These are phyloP conservation scores for Aproaerema taeniolella DNA, from an alignment of 2,888 invertebrate genomes.

Conservation along the genomic window DNA sequence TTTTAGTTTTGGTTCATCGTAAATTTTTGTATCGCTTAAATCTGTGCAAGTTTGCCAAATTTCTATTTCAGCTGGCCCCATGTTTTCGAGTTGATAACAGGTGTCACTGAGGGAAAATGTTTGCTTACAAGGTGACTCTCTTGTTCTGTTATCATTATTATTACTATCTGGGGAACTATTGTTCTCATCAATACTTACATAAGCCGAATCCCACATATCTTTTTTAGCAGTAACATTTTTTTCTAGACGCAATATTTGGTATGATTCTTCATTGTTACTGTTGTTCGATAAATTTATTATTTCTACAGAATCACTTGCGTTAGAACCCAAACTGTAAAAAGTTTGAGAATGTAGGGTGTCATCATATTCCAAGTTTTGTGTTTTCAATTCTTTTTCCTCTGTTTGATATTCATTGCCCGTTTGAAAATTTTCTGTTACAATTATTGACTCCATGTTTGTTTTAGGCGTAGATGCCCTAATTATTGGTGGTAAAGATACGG, in stretches of 20 bases:
- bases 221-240: constrained; percentile 48
- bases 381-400: constrained; percentile 12
- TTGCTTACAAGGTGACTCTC: constrained; percentile 41
- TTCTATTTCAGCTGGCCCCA: constrained; percentile 69
- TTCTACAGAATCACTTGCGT: constrained; percentile 35
- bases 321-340: constrained; percentile 52
- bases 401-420: constrained; percentile 20
- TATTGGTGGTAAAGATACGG: constrained; percentile 64
- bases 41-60: constrained; percentile 57
- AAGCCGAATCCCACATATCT: constrained; percentile 74
- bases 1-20: constrained; percentile 41
- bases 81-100: constrained; percentile 41
- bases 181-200: constrained; percentile 72
- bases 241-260: constrained; percentile 27
- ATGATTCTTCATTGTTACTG: constrained; percentile 32
- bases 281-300: constrained; percentile 33
- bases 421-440: constrained; percentile 32
- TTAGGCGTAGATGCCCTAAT: constrained; percentile 50
- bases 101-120: constrained; percentile 35
- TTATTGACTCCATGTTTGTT: constrained; percentile 43
- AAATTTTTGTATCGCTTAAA: constrained; percentile 32
- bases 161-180: constrained; percentile 63
- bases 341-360: constrained; percentile 26
- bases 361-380: constrained; percentile 1
- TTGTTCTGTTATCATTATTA: constrained; percentile 46